phyloP scores from a whole-genome alignment of 1,140 invertebrate genomes.

The Brachionus koreanus region DNA sequence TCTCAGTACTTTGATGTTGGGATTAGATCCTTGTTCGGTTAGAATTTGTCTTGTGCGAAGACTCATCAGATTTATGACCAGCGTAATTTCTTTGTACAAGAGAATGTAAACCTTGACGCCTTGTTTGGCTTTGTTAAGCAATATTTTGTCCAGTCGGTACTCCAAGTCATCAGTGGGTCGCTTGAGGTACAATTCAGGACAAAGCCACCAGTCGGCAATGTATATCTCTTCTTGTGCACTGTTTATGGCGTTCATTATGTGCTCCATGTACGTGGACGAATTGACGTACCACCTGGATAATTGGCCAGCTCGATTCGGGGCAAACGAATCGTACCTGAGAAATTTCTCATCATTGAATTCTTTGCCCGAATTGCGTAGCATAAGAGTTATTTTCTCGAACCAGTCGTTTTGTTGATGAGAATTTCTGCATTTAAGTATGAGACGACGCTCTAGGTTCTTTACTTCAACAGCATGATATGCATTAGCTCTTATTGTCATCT shows the following conservation, averaged over 20 bases:
- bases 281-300: slow-evolving; percentile 68
- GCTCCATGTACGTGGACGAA: slow-evolving; percentile 76
- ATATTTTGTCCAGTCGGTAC: slow-evolving; percentile 79
- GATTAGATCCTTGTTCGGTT: slow-evolving; percentile 21
- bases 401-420: slow-evolving; percentile 30
- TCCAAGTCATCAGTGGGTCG: slow-evolving; percentile 66
- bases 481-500: not conserved
- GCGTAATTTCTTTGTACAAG: slow-evolving; percentile 93
- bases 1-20: slow-evolving; percentile 65
- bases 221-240: slow-evolving; percentile 86
- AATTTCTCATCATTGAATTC: not conserved
- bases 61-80: slow-evolving; percentile 88
- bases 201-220: slow-evolving; percentile 91
- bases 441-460: not conserved
- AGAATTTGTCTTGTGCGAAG: slow-evolving; percentile 71
- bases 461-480: slow-evolving; percentile 20
- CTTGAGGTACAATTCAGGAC: slow-evolving; percentile 89
- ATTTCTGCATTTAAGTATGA: slow-evolving; percentile 26
- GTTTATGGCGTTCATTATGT: slow-evolving; percentile 81
- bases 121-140: slow-evolving; percentile 79
- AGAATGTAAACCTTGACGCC: slow-evolving; percentile 81
- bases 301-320: not conserved
- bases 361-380: slow-evolving; percentile 29
- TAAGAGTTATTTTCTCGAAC: slow-evolving; percentile 16
- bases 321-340: slow-evolving; percentile 14